Conservation (phyloP, 2,797 vertebrate species). For the Balearica regulorum region DNA sequence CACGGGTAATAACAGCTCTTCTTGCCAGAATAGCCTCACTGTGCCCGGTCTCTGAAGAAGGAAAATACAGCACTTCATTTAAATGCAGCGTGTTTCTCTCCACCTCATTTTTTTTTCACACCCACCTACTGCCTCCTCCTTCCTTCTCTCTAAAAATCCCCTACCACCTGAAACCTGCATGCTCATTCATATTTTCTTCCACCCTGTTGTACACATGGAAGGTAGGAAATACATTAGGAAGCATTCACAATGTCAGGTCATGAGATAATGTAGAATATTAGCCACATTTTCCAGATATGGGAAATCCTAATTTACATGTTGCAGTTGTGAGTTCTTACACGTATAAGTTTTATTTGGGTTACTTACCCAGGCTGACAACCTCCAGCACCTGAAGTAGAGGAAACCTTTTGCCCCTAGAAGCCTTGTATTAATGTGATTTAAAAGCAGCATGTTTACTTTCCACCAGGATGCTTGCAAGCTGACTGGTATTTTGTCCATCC, state of each 20-base stretch:
- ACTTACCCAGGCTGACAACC: not conserved
- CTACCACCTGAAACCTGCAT: not conserved
- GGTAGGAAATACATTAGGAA: not conserved
- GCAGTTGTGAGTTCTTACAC: not conserved
- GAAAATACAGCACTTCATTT: not conserved
- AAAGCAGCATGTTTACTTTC: not conserved
- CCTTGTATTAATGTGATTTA: not conserved
- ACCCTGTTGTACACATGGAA: not conserved
- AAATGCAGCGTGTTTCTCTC: not conserved
- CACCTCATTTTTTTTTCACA: not conserved
- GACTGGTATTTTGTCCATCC: not conserved
- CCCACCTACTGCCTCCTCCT: constrained; percentile 14
- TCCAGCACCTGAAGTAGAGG: not conserved
- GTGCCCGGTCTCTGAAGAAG: not conserved
- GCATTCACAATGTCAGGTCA: not conserved
- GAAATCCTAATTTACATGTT: not conserved
- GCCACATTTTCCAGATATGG: not conserved
- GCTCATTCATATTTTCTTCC: constrained; percentile 35
- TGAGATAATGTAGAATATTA: not conserved
- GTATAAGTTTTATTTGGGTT: not conserved
- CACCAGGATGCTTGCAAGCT: not conserved
- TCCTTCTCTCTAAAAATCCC: constrained; percentile 29
- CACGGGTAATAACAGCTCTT: not conserved
- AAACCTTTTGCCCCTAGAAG: not conserved
- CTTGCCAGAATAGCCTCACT: not conserved